A percentile compares a stretch with the other conserved stretches of the same genome.
These are phyloP conservation scores for Lordiphosa clarofinis DNA, from an alignment of 1,140 invertebrate genomes.

Conservation along the genomic window DNA sequence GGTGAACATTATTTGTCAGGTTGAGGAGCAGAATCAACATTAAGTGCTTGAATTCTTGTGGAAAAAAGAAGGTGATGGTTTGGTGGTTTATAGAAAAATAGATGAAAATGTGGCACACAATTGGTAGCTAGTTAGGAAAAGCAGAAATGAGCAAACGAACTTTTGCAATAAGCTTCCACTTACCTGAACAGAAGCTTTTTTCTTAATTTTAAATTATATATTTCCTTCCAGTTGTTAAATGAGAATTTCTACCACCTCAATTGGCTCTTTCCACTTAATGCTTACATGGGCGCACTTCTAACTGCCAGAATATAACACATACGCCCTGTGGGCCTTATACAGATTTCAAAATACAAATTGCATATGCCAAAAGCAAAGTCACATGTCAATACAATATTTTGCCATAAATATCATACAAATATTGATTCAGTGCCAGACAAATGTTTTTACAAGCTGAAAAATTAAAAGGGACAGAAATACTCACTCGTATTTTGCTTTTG, in stretches of 20 bases:
- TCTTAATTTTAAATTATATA: no score
- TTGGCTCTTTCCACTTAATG: slow-evolving; percentile 35
- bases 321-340: slow-evolving; percentile 25
- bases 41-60: slow-evolving; percentile 4
- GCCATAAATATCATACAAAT: slow-evolving; percentile 33
- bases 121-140: slow-evolving; percentile 27
- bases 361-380: no score
- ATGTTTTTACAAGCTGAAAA: slow-evolving; percentile 5
- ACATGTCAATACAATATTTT: slow-evolving; percentile 19
- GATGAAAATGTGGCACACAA: slow-evolving; percentile 45
- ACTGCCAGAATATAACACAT: slow-evolving; percentile 33
- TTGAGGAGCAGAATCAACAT: slow-evolving; percentile 11
- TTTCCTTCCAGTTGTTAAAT: no score
- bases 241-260: not conserved
- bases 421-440: slow-evolving; percentile 27
- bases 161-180: no score
- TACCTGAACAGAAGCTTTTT: no score
- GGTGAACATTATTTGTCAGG: slow-evolving; percentile 42
- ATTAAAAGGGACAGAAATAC: slow-evolving; percentile 4
- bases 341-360: slow-evolving; percentile 9
- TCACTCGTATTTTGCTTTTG: slow-evolving; percentile 13
- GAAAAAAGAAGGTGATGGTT: slow-evolving; percentile 26
- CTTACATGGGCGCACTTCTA: slow-evolving; percentile 22
- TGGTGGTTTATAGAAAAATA: slow-evolving; percentile 67
- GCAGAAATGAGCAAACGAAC: not conserved